Percentiles rank a stretch among this genome's conserved stretches.
Conservation (phyloP, 2,888 invertebrate genomes). For the Fragum whitleyi region DNA sequence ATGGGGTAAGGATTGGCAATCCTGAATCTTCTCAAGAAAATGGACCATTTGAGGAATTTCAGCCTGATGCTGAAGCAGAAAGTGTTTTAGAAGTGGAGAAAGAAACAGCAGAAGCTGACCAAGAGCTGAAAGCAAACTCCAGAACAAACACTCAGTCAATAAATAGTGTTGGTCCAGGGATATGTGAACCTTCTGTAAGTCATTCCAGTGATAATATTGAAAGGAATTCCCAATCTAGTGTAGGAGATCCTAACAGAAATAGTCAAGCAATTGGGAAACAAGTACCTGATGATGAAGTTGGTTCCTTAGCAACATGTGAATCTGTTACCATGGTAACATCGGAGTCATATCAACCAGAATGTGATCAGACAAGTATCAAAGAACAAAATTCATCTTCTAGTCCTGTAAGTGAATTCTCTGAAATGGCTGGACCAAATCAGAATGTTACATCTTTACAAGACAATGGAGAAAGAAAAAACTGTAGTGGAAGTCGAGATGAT, state of each 20-base stretch:
- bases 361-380: conserved; percentile 66
- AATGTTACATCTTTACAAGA: neutral
- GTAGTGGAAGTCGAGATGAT: neutral
- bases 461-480: neutral
- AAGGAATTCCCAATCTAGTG: neutral
- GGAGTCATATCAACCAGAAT: conserved; percentile 74
- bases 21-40: neutral
- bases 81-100: neutral
- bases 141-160: neutral
- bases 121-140: conserved; percentile 28
- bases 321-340: conserved; percentile 36
- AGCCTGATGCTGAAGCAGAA: conserved; percentile 25
- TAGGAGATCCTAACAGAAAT: neutral
- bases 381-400: neutral
- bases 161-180: neutral
- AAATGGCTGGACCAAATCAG: neutral
- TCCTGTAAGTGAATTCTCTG: neutral
- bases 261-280: neutral
- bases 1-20: neutral
- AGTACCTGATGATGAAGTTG: conserved; percentile 52
- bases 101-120: conserved; percentile 56
- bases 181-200: neutral
- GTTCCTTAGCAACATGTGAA: conserved; percentile 29
- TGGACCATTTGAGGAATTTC: conserved; percentile 5
- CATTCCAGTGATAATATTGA: neutral